Percentiles rank a stretch among this genome's conserved stretches.
phyloP scores from a whole-genome alignment of 1,140 invertebrate genomes.

The Cepaea nemoralis region DNA sequence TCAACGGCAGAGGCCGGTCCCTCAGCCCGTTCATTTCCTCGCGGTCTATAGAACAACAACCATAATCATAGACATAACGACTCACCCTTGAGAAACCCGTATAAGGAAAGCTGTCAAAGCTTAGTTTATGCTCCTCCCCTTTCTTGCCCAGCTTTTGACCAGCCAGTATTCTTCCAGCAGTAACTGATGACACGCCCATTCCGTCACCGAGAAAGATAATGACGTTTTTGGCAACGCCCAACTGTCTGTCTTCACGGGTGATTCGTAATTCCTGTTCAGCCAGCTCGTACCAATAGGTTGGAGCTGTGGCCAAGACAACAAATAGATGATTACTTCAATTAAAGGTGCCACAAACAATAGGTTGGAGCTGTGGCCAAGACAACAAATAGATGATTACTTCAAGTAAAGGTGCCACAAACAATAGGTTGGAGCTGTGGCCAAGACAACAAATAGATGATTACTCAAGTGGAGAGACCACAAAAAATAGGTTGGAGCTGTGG shows the following conservation, averaged over 20 bases:
- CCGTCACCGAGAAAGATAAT: constrained; percentile 94
- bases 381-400: too few species aligned
- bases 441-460: too few species aligned
- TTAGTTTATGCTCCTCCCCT: constrained; percentile 81
- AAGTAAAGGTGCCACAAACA: too few species aligned
- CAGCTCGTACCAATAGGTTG: neutral
- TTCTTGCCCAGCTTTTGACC: constrained; percentile 76
- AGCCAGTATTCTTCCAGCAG: constrained; percentile 81
- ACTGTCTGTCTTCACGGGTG: neutral
- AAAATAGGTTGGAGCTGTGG: too few species aligned
- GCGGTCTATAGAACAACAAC: too few species aligned
- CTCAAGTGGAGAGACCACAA: too few species aligned
- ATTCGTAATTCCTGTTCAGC: neutral
- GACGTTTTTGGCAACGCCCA: constrained; percentile 83
- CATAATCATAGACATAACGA: too few species aligned
- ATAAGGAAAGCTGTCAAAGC: constrained; percentile 88
- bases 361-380: neutral
- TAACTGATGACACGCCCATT: constrained; percentile 89
- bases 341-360: neutral
- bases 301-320: neutral
- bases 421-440: too few species aligned
- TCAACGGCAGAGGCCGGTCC: too few species aligned
- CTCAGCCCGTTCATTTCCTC: too few species aligned
- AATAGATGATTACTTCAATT: neutral
- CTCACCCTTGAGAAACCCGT: constrained; percentile 85